A percentile compares a stretch with the other conserved stretches of the same genome.
Conservation (phyloP, 1,140 invertebrate genomes). For the Scaptomyza graminum region DNA sequence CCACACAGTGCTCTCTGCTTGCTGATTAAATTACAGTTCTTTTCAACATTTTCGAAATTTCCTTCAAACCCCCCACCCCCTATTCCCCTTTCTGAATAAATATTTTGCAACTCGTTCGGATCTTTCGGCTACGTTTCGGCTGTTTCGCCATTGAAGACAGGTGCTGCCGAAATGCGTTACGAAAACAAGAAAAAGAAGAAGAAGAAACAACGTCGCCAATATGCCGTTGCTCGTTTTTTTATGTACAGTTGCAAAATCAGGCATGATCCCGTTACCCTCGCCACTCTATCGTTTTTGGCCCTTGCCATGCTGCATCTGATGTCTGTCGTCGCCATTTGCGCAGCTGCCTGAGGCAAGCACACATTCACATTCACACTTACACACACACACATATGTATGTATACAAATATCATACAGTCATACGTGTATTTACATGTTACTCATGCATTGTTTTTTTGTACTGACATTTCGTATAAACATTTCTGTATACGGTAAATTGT, state of each 20-base stretch:
- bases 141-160: slow-evolving; percentile 51
- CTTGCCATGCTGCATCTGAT: slow-evolving; percentile 60
- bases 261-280: not conserved
- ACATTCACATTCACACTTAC: slow-evolving; percentile 12
- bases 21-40: slow-evolving; percentile 78
- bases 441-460: slow-evolving; percentile 45
- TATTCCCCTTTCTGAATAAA: not conserved
- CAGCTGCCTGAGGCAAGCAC: slow-evolving; percentile 53
- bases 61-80: not conserved
- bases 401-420: too few relatives aligned
- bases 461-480: slow-evolving; percentile 71
- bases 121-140: slow-evolving; percentile 7
- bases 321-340: slow-evolving; percentile 79
- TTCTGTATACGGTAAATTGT: slow-evolving; percentile 44
- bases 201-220: slow-evolving; percentile 37
- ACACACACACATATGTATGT: not conserved
- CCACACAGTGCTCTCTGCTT: slow-evolving; percentile 30
- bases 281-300: slow-evolving; percentile 11
- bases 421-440: slow-evolving; percentile 16
- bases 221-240: not conserved
- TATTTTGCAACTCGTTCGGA: slow-evolving; percentile 49
- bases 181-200: slow-evolving; percentile 65
- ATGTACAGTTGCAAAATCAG: slow-evolving; percentile 65
- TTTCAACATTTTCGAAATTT: slow-evolving; percentile 52
- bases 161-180: slow-evolving; percentile 72